Evolutionary conservation across 1,140 invertebrate species (phyloP), one percentile per base, ranked within the genome.

Genomic region (Campoletis sonorensis): DNA sequence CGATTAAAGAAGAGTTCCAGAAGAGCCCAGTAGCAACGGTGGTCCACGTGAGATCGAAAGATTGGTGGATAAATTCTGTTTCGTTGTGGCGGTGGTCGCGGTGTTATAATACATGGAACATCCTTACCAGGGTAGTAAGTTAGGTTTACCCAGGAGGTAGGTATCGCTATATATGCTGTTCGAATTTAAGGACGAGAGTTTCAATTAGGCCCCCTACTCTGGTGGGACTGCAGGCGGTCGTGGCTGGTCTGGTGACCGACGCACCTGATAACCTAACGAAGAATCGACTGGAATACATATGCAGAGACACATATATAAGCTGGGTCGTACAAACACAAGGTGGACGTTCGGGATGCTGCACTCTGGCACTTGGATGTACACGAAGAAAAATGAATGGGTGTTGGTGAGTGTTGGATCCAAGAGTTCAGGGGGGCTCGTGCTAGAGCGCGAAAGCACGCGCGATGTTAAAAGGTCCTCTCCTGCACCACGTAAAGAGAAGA

Each of bases 221-320:
- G 54, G 45, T 78, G 26, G 68, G 79, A 80, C 33, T 81, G 45
- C 67, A 73, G 84, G 85, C 82, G 85, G 79, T 64, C 77, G 85
- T 23, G 75, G 81, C 67, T 78, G 51, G n/a, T 54, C 51, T 8
- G 18, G 51, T 21, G 51, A 54, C 51, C 51, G 79, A 82, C 80
- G 85, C 83, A 85, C 81, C 72, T 82, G 88, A 89, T 89, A 89
- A 89, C 87, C 84, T 88, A 85, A 88, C 87, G 87, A 87, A 86
- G 64, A 76, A 54, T 72, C 45, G n/a, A 13, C 49, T 67, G 80
- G 45, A 54, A 45, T 45, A 30, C 18, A 45, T 40, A 70, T 49
- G 45, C 30, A 33, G 3, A 45, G 1, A 45, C 11, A 45, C 13
- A 45, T 45, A 45, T 45, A 45, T 45, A 45, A 26, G 49, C 72